phyloP scores from a whole-genome alignment of 2,113 vertebrate genomes.

The Protobothrops flavoviridis region DNA sequence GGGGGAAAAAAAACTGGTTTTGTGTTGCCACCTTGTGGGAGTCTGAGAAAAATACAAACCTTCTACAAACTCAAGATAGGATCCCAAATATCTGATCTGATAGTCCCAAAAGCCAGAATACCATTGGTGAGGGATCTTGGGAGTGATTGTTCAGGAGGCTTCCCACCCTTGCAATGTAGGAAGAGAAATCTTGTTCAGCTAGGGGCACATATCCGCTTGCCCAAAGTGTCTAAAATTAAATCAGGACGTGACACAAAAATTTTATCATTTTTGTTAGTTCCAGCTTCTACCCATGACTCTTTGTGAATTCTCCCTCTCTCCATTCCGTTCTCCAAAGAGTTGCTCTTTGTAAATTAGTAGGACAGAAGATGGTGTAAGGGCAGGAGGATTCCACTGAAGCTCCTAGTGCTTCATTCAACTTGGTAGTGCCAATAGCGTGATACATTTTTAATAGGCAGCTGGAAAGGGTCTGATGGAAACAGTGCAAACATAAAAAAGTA shows the following conservation, averaged over 20 bases:
- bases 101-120: neutral
- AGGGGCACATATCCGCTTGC: neutral
- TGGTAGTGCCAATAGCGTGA: neutral
- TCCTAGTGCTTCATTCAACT: neutral
- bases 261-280: neutral
- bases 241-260: neutral
- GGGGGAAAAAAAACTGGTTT: neutral
- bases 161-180: neutral
- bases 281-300: neutral
- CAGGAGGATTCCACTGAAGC: neutral
- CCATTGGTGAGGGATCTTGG: neutral
- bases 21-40: conserved; percentile 17
- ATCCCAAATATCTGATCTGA: neutral
- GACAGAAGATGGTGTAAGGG: neutral
- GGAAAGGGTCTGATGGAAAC: neutral
- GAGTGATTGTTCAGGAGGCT: neutral
- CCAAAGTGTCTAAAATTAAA: neutral
- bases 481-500: neutral
- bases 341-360: neutral
- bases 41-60: neutral
- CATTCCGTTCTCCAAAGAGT: neutral
- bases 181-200: neutral
- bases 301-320: neutral
- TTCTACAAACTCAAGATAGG: neutral
- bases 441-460: neutral